Conservation (phyloP, 2,888 invertebrate genomes). For the Eilema caniola region DNA sequence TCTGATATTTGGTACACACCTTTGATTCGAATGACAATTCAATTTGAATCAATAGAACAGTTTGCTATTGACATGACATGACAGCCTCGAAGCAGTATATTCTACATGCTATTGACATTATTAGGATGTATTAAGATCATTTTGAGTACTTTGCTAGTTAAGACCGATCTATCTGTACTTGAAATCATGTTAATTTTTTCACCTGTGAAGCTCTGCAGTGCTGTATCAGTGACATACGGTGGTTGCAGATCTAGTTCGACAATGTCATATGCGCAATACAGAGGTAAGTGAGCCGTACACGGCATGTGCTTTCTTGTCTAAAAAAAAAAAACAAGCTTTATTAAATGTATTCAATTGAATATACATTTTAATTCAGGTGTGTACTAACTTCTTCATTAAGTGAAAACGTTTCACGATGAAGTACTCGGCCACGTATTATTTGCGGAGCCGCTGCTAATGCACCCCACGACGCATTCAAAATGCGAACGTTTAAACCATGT, state of each 20-base stretch:
- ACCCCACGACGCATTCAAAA: conserved; percentile 95
- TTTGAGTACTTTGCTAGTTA: too few species aligned
- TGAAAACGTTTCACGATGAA: conserved; percentile 95
- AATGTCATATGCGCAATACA: conserved; percentile 96
- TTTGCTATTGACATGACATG: too few species aligned
- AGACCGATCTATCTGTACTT: too few species aligned
- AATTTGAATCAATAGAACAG: too few species aligned
- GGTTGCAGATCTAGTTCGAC: conserved; percentile 94
- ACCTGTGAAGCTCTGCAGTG: conserved; percentile 91
- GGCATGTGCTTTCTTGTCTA: conserved; percentile 88
- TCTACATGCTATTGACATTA: too few species aligned
- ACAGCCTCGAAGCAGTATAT: too few species aligned
- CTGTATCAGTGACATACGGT: conserved; percentile 90
- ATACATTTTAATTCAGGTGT: not conserved
- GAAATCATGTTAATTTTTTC: conserved; percentile 17
- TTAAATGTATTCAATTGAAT: not conserved
- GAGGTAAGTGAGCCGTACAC: conserved; percentile 94
- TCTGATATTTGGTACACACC: too few species aligned
- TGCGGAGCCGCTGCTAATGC: conserved; percentile 92
- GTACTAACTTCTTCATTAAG: conserved; percentile 88
- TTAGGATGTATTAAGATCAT: too few species aligned
- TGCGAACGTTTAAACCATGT: conserved; percentile 95
- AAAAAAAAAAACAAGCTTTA: conserved; percentile 29
- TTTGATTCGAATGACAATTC: too few species aligned
- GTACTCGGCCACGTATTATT: conserved; percentile 90